Conservation (phyloP, 2,888 invertebrate genomes). For the Leptinotarsa haldemani region DNA sequence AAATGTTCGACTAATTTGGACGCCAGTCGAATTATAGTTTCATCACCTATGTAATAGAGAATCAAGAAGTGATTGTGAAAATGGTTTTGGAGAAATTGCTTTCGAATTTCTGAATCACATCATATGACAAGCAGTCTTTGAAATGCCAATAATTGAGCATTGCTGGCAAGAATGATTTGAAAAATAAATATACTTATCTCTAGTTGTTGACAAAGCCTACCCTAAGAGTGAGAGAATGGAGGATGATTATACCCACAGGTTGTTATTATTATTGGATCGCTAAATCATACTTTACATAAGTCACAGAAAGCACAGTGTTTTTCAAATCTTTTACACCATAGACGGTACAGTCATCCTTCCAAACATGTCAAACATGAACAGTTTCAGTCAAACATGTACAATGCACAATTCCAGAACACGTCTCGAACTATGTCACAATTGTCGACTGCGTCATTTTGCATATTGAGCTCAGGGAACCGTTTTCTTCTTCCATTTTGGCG, state of each 20-base stretch:
- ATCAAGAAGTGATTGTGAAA: neutral
- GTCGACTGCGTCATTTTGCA: constrained; percentile 49
- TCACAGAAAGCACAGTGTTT: too few relatives aligned
- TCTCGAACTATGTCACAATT: constrained; percentile 48
- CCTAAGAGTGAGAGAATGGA: neutral
- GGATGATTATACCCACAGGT: too few relatives aligned
- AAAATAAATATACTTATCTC: neutral
- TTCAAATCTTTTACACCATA: too few relatives aligned
- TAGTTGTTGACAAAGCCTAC: neutral
- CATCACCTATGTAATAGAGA: neutral
- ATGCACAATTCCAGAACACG: neutral
- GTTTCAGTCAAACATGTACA: constrained; percentile 2
- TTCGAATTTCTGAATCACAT: constrained; percentile 18
- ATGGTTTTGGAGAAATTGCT: too few relatives aligned
- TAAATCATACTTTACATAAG: too few relatives aligned
- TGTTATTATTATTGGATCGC: too few relatives aligned
- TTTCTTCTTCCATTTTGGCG: constrained; percentile 61
- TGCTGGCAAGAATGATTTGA: neutral
- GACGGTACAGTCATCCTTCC: too few relatives aligned
- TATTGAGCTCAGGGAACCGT: constrained; percentile 33
- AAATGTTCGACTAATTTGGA: too few relatives aligned
- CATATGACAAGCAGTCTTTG: constrained; percentile 41
- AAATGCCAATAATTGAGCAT: constrained; percentile 39
- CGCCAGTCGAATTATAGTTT: neutral
- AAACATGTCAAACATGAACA: neutral